Evolutionary conservation across 2,113 vertebrate species (phyloP).

Genomic region (Poecilia latipinna): DNA sequence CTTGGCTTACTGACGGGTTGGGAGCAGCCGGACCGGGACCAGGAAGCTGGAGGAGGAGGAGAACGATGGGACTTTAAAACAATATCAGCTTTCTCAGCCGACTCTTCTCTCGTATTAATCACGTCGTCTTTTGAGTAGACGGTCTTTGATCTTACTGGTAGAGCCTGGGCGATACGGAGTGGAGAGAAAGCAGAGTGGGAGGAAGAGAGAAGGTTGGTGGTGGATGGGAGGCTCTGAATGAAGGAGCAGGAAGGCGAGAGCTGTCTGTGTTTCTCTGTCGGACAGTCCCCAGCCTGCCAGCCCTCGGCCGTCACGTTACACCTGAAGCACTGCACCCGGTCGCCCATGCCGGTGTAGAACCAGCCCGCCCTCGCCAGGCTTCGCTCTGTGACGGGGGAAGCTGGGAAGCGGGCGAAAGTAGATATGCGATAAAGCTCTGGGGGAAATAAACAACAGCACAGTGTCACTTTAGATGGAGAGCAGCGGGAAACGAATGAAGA

Average conservation of each 20-base stretch:
- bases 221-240: conserved; percentile 83
- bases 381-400: conserved; percentile 84
- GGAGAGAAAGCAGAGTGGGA: conserved; percentile 84
- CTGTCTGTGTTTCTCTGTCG: conserved; percentile 89
- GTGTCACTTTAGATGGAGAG: not conserved
- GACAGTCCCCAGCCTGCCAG: conserved; percentile 92
- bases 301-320: conserved; percentile 90
- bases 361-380: conserved; percentile 94
- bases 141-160: conserved; percentile 63
- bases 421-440: conserved; percentile 94
- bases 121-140: not conserved
- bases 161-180: conserved; percentile 61
- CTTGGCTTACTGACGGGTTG: conserved; percentile 62
- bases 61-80: not conserved
- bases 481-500: not conserved
- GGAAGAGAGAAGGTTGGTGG: conserved; percentile 79
- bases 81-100: not conserved
- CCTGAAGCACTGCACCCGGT: conserved; percentile 92
- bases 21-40: conserved; percentile 53
- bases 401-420: conserved; percentile 88
- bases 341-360: conserved; percentile 91
- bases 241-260: conserved; percentile 90
- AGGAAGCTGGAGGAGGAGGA: conserved; percentile 53
- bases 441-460: not conserved
- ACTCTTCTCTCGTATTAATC: no score